Base-by-base conservation (phyloP, 2,797 vertebrate genomes). In the Ibycter americanus region DNA sequence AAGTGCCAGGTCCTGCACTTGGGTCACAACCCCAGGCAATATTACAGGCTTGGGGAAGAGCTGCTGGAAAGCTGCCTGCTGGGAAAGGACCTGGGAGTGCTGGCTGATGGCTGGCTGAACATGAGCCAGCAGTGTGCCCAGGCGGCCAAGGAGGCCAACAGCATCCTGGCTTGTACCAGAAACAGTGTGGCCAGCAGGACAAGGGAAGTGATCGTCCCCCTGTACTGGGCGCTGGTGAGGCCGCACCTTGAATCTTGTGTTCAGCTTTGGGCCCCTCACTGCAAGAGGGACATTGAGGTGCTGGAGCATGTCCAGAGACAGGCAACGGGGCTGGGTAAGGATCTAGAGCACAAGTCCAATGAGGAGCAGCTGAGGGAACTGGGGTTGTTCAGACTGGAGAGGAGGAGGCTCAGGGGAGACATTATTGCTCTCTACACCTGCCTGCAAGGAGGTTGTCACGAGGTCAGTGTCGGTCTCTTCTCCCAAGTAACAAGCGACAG, bases 201-300 rank as follows among this genome's bases (percentile, higher is more conserved):
- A 6, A 74, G 23, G 44, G 15, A 32, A n/a, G 16, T 2, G 61
- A 58, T 20, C 5, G 1, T 29, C 3, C 11, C 32, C 4, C 12
- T 58, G 20, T 20, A 15, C 34, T 54, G 0, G 0, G n/a, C 17
- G 32, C 15, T n/a, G 15, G 0, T 27, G 44, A n/a, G 38, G 61
- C 12, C 0, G 0, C 8, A 12, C 1, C 36, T 62, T 0, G 0
- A 34, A 3, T 29, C 1, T 25, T 46, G 6, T 19, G 25, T 21
- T 12, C 38, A 36, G 9, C 14, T 62, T 2, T 29, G 29, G 12
- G 42, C 4, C 5, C 3, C 19, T 36, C 32, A 46, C 34, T 21
- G 3, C 0, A 9, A 22, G 19, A 72, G 61, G 26, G 27, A 36
- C 14, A 23, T 2, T 36, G 29, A 63, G 38, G 22, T 4, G 22